Evolutionary conservation across 2,888 invertebrate species (phyloP).

Genomic region (Sphinx pinastri): DNA sequence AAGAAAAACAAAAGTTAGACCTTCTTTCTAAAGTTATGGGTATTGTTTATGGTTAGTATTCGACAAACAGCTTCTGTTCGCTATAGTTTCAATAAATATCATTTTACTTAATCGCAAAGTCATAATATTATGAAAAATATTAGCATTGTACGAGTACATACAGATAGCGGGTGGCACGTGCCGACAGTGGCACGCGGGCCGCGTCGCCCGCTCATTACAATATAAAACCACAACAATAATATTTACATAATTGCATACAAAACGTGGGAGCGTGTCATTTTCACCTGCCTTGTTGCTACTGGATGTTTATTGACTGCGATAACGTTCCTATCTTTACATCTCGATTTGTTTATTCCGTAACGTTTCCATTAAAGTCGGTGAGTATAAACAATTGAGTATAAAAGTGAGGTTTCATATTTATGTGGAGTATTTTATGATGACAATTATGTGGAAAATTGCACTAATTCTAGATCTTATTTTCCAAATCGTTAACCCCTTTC

Average conservation of each 20-base stretch:
- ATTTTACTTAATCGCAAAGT: not conserved
- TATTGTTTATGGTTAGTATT: too few relatives aligned
- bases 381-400: not conserved
- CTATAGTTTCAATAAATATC: too few relatives aligned
- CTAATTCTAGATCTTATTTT: not conserved
- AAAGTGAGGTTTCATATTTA: not conserved
- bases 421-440: not conserved
- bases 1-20: too few relatives aligned
- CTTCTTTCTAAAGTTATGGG: too few relatives aligned
- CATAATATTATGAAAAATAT: not conserved
- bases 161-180: slow-evolving; percentile 7
- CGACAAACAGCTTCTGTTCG: too few relatives aligned
- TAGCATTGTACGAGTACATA: not conserved
- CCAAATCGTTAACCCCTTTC: not conserved
- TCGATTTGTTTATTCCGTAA: slow-evolving; percentile 2
- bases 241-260: slow-evolving; percentile 36
- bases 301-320: slow-evolving; percentile 23
- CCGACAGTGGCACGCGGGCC: slow-evolving; percentile 25
- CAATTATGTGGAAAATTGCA: not conserved
- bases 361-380: not conserved
- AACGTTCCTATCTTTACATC: slow-evolving; percentile 8
- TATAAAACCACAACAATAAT: slow-evolving; percentile 36
- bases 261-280: slow-evolving; percentile 22
- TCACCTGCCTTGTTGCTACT: slow-evolving; percentile 16
- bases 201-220: slow-evolving; percentile 34